phyloP scores from a whole-genome alignment of 2,113 vertebrate species.

The Phainopepla nitens region DNA sequence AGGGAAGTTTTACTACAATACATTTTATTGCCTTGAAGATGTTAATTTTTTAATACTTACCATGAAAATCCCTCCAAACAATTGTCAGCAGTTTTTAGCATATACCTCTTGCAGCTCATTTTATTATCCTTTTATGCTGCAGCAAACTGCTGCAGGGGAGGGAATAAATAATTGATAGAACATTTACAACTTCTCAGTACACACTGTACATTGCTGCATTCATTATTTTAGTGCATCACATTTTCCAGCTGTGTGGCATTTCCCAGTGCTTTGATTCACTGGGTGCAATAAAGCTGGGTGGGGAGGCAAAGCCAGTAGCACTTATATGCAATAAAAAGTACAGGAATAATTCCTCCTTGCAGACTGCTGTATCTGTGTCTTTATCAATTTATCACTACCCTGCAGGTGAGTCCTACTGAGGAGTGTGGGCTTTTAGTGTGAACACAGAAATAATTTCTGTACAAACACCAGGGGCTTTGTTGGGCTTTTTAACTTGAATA shows the following conservation, averaged over 20 bases:
- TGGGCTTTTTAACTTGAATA: background rate
- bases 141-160: background rate
- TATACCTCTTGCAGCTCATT: background rate
- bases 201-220: background rate
- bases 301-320: background rate
- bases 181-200: background rate
- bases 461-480: fast-evolving
- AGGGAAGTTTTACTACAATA: background rate
- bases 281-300: background rate
- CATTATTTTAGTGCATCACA: background rate
- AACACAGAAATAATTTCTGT: background rate
- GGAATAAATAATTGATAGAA: background rate
- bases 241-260: background rate
- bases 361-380: background rate
- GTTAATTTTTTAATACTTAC: background rate
- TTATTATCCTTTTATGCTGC: background rate
- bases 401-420: background rate
- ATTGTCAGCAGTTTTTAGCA: background rate
- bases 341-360: background rate
- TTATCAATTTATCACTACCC: background rate
- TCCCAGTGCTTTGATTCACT: background rate
- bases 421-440: background rate
- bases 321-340: background rate
- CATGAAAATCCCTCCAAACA: background rate
- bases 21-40: background rate